Base-by-base conservation (phyloP, 2,888 invertebrate genomes). In the Andrena trimmerana region DNA sequence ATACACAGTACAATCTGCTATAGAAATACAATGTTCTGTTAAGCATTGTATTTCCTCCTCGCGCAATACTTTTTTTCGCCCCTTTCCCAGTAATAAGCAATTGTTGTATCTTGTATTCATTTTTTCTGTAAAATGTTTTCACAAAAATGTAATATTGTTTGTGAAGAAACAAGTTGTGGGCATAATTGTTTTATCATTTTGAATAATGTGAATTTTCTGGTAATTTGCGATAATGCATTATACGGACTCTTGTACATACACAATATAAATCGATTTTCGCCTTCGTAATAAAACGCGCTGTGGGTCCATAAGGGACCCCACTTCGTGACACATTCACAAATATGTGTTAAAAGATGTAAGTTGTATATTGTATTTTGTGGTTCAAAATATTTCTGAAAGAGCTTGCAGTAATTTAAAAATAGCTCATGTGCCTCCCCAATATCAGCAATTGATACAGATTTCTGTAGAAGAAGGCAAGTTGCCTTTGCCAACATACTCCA, bases 281-380 rank as follows among this genome's bases (percentile, higher is more conserved):
- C 72, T 72, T 72, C 52, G 65, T 72, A 72, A 7, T 54, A 65
- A 65, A 72, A 72, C 65, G 72, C 72, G 60, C 60, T 70, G 60
- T 70, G 70, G 29, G 42, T 59, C 63, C 36, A 70, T 59, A 70
- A 70, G 57, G 42, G 42, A 72, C 52, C 65, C 65, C 72, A 72
- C 10, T 72, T 72, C 36, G 54, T 72, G 13, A 65, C 65, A 72
- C 59, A n/a, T 72, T 72, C 65, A 36, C 52, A 72, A n/a, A 72
- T 54, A 10, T 65, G 72, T n/a, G 52, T 72, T 65, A 70, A 5
- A 70, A 59, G 52, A 65, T 72, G 52, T 65, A 72, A 54, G 0
- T 72, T 72, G 24, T 72, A 72, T 13, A 60, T 50, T 60, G 60
- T 70, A 13, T 70, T 59, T 36, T 70, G 27, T 6, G 57, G 36